These are phyloP conservation scores for Marmota flaviventris DNA, from an alignment of 2,113 vertebrate genomes.

Conservation along the genomic window DNA sequence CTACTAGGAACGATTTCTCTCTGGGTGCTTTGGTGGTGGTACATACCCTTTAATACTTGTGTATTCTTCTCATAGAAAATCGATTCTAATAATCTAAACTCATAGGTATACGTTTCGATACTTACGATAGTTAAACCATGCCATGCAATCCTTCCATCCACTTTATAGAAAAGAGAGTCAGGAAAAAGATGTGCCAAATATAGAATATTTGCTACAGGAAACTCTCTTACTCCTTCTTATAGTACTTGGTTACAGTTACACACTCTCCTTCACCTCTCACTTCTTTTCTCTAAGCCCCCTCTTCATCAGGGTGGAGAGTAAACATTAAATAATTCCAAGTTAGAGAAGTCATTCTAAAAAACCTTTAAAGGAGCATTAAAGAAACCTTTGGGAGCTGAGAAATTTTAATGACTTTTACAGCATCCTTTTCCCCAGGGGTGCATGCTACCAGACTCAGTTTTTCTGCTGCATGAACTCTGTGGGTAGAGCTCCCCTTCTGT, in stretches of 20 bases:
- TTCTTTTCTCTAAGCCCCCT: background rate
- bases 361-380: too few species aligned
- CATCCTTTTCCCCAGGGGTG: background rate
- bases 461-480: background rate
- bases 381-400: background rate
- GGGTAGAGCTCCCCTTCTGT: background rate
- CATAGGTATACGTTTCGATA: background rate
- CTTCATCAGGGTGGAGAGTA: background rate
- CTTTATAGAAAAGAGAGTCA: background rate
- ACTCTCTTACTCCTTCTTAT: background rate
- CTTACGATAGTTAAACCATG: background rate
- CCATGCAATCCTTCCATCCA: background rate
- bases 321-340: background rate
- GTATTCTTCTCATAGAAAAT: background rate
- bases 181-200: background rate
- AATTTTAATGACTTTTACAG: background rate
- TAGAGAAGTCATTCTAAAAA: too few species aligned
- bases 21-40: background rate
- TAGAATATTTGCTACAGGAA: background rate
- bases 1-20: constrained; percentile 8
- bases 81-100: constrained; percentile 2
- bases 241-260: background rate
- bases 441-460: background rate
- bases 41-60: background rate
- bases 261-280: background rate